phyloP scores from a whole-genome alignment of 2,797 vertebrate species.

The Rallus crepitans region DNA sequence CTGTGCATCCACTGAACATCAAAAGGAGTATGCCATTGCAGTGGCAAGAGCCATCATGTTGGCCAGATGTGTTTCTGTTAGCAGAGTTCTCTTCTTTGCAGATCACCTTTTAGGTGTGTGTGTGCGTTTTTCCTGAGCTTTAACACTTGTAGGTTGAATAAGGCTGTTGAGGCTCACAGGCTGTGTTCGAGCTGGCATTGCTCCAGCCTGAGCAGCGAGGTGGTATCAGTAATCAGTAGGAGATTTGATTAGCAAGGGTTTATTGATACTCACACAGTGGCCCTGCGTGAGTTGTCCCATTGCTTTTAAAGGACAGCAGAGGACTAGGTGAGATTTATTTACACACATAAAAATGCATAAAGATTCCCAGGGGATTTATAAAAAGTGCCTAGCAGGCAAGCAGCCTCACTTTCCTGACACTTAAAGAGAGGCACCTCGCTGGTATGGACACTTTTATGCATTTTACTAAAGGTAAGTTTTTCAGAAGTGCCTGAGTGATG shows the following conservation, averaged over 20 bases:
- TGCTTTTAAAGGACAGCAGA: conserved; percentile 21
- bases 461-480: conserved; percentile 2
- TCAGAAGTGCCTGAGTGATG: neutral
- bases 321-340: conserved; percentile 31
- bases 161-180: neutral
- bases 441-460: neutral
- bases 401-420: neutral
- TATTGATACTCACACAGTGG: neutral
- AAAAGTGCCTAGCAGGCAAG: neutral
- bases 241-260: conserved; percentile 36
- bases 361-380: conserved; percentile 1
- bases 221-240: neutral
- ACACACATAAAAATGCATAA: conserved; percentile 3
- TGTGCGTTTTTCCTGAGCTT: neutral
- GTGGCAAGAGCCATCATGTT: fast-evolving
- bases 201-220: neutral
- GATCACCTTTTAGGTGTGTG: neutral
- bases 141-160: neutral
- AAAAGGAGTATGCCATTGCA: neutral
- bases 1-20: neutral
- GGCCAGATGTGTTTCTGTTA: neutral
- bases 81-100: neutral
- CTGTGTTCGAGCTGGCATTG: neutral
- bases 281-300: neutral
- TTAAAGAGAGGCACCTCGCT: neutral